These are phyloP conservation scores for Drosophila pectinifera DNA, from an alignment of 1,140 invertebrate genomes.

Conservation along the genomic window DNA sequence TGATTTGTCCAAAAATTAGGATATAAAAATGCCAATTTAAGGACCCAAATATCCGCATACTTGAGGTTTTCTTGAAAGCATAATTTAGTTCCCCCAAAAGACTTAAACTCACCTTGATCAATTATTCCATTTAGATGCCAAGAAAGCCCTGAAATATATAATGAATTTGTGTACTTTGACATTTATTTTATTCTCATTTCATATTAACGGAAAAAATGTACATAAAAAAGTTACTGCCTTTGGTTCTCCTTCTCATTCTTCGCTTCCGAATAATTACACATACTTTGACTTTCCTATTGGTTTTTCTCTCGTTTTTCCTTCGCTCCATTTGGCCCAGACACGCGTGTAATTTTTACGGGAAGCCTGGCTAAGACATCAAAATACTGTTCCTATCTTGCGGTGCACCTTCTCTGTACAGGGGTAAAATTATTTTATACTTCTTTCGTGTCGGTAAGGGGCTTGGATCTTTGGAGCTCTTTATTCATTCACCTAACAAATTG, in stretches of 20 bases:
- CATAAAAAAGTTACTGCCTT: slow-evolving; percentile 67
- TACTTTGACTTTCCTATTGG: slow-evolving; percentile 75
- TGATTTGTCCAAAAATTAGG: too few relatives aligned
- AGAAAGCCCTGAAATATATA: slow-evolving; percentile 20
- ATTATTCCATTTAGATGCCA: neutral
- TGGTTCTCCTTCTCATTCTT: slow-evolving; percentile 18
- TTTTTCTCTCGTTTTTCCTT: slow-evolving; percentile 10
- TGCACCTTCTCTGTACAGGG: slow-evolving; percentile 68
- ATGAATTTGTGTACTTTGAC: slow-evolving; percentile 46
- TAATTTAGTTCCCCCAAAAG: neutral
- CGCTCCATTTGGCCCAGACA: slow-evolving; percentile 33
- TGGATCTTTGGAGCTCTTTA: slow-evolving; percentile 15
- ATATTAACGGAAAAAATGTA: slow-evolving; percentile 67
- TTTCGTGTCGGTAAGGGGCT: slow-evolving; percentile 17
- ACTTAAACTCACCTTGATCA: neutral
- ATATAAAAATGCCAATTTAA: too few relatives aligned
- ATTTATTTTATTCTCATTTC: slow-evolving; percentile 70
- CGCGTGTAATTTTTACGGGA: slow-evolving; percentile 56
- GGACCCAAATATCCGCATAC: too few relatives aligned
- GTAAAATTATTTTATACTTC: slow-evolving; percentile 65
- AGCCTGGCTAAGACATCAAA: slow-evolving; percentile 52
- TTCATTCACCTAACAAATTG: slow-evolving; percentile 61
- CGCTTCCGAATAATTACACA: slow-evolving; percentile 45
- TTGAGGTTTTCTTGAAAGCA: too few relatives aligned
- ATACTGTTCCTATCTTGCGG: slow-evolving; percentile 36